Evolutionary conservation across 2,797 vertebrate species (phyloP), one percentile per base, ranked within the genome.

Genomic region (Staurois parvus): DNA sequence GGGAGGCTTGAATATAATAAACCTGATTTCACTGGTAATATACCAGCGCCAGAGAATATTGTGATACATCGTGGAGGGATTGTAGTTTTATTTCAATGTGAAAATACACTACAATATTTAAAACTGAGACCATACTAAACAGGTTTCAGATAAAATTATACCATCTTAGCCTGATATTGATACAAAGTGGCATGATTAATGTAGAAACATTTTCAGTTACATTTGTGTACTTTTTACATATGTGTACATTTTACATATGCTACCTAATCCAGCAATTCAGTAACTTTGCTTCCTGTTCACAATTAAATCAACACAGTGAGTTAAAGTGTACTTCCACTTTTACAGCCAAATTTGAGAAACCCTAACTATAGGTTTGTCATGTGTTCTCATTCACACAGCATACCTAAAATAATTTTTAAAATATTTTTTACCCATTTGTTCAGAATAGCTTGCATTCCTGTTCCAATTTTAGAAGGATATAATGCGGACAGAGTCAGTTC

Each of bases 71-170:
- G 68, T 40, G 40, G 34, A 40, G 45, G 72, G 8, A 70, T 29
- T 76, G 82, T 85, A 81, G 78, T 37, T 59, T 85, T 68, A 75
- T 85, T 85, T 85, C 84, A 85, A 85, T 85, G 72, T 85, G 84
- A 85, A 85, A 85, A 80, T 75, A 75, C 21, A 70, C 84, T 85
- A 85, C 84, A 81, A 66, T 68, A 45, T 64, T 45, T 59, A 81
- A 73, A 64, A 59, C 17, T 62, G 45, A 81, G 30, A 32, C 56
- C 45, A 12, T 81, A 42, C 42, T 59, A 37, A 67, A 68, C 67
- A 56, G 29, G 19, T 81, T 68, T 26, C 48, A 40, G 48, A 72
- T 42, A 81, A 34, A 59, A 72, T 52, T 34, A n/a, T 81, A 81
- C 17, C 59, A 81, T 56, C 48, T 72, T 4, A 62, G 17, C 64